Base-by-base conservation (phyloP, 2,888 invertebrate species). In the Cantharis flavilabris region DNA sequence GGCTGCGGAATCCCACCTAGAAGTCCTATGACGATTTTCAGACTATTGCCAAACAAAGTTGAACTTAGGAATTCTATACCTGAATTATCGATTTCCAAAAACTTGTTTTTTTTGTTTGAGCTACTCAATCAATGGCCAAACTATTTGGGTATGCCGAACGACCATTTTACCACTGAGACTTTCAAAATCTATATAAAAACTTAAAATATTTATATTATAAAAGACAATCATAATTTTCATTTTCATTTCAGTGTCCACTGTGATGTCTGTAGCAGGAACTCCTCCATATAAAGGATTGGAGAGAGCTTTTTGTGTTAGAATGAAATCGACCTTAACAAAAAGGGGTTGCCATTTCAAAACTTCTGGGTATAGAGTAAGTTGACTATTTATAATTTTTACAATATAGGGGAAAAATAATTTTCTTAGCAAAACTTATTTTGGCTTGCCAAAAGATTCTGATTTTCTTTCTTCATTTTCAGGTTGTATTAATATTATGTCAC, bases 251-350 rank as follows among this genome's bases (percentile, higher is more conserved):
- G 97, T 97, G 81, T 94, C 96, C 73, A 92, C 96, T 81, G 92
- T 94, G 86, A 97, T 97, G 97, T 92, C 93, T 73, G 89, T 96
- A 82, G 92, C 93, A 75, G 90, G 92, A 73, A 89, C 92, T 80
- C 85, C 86, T 71, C 86, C 89, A 64, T 97, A 94, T 89, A 94
- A 95, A 86, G 97, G 97, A 62, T 93, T 96, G 89, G 97, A 97
- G 85, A 90, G 97, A 85, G 96, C 97, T 65, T 97, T 98, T 89
- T 98, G 98, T 89, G 92, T 98, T 70, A 92, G 98, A 82, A 98
- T 98, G 98, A 98, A 98, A 88, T 98, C 98, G 74, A 98, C 98
- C 0, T 91, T 98, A 79, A 98, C 98, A 71, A 98, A 98, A 90
- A 91, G 98, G 85, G 98, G 98, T 77, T 98, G 98, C 87, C 97